Evolutionary conservation across 1,140 invertebrate genomes (phyloP).

Genomic region (Psilanteris sp.): DNA sequence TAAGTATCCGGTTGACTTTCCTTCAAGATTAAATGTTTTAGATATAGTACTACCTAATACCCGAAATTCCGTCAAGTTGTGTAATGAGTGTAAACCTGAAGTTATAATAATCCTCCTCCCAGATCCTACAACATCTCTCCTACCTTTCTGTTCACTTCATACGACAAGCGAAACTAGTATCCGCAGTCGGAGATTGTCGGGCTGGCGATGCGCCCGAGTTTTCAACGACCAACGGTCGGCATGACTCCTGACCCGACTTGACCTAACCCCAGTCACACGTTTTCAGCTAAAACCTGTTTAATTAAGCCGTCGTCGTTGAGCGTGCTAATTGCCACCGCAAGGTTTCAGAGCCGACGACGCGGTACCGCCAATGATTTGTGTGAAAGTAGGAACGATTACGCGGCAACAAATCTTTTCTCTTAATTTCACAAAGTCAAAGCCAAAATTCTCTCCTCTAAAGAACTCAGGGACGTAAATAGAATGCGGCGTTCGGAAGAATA

Average conservation of each 20-base stretch:
- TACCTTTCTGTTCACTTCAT: neutral
- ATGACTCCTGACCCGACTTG: conserved; percentile 61
- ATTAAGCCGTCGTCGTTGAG: conserved; percentile 75
- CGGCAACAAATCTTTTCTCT: conserved; percentile 60
- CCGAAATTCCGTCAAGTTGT: conserved; percentile 65
- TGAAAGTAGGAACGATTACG: conserved; percentile 63
- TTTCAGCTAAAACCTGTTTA: conserved; percentile 69
- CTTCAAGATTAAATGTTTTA: conserved; percentile 76
- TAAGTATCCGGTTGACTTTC: conserved; percentile 56
- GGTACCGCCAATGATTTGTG: conserved; percentile 53
- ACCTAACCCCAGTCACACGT: conserved; percentile 61
- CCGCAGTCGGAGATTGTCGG: conserved; percentile 11
- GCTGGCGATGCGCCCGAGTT: conserved; percentile 46
- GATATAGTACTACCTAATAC: conserved; percentile 61
- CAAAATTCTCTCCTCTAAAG: conserved; percentile 13
- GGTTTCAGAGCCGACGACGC: conserved; percentile 52
- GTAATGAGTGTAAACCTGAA: conserved; percentile 67
- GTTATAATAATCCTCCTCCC: conserved; percentile 70
- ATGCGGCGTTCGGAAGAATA: too few relatives aligned
- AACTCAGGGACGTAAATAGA: conserved; percentile 4
- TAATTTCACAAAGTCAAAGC: conserved; percentile 7
- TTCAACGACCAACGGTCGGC: conserved; percentile 54
- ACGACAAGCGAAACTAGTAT: conserved; percentile 27
- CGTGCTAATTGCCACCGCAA: conserved; percentile 74
- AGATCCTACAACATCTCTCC: conserved; percentile 19